Conservation (phyloP, 2,888 invertebrate species). For the Drosophila mimetica region DNA sequence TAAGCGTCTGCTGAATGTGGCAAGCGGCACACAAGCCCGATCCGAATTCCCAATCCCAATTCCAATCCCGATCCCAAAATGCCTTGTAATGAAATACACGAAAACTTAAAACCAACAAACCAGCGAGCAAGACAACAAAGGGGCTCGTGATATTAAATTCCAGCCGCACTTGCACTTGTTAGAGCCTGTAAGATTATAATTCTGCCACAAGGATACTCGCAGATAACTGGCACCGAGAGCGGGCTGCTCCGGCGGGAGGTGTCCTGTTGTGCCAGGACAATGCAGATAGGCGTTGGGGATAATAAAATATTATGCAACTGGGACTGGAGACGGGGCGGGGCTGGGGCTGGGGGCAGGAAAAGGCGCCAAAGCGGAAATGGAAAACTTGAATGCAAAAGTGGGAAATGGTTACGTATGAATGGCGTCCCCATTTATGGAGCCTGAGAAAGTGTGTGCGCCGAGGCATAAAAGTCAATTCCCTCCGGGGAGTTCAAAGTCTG, state of each 20-base stretch:
- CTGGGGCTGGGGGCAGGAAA: slow-evolving; percentile 34
- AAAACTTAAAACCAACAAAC: slow-evolving; percentile 68
- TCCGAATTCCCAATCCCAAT: slow-evolving; percentile 35
- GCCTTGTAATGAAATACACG: slow-evolving; percentile 62
- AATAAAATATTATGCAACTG: slow-evolving; percentile 74
- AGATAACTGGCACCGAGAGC: slow-evolving; percentile 26
- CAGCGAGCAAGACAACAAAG: slow-evolving; percentile 48
- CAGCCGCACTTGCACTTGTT: slow-evolving; percentile 66
- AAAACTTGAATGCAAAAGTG: slow-evolving; percentile 42
- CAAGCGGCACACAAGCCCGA: slow-evolving; percentile 32
- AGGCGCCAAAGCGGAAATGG: slow-evolving; percentile 44
- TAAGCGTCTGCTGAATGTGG: slow-evolving; percentile 61
- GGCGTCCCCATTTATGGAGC: slow-evolving; percentile 8
- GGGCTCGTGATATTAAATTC: slow-evolving; percentile 63
- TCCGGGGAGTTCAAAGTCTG: slow-evolving; percentile 28
- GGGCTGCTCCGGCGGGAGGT: slow-evolving; percentile 2
- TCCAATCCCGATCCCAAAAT: slow-evolving; percentile 16
- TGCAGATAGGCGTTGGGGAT: slow-evolving; percentile 52
- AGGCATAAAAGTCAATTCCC: slow-evolving; percentile 37
- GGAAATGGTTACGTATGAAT: slow-evolving; percentile 23
- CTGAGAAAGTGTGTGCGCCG: slow-evolving; percentile 2
- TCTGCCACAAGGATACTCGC: slow-evolving; percentile 26
- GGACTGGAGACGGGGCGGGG: slow-evolving; percentile 45
- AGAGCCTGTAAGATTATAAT: slow-evolving; percentile 49
- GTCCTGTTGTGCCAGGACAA: slow-evolving; percentile 40